Evolutionary conservation across 2,797 vertebrate species (phyloP).

Genomic region (Clamator glandarius): DNA sequence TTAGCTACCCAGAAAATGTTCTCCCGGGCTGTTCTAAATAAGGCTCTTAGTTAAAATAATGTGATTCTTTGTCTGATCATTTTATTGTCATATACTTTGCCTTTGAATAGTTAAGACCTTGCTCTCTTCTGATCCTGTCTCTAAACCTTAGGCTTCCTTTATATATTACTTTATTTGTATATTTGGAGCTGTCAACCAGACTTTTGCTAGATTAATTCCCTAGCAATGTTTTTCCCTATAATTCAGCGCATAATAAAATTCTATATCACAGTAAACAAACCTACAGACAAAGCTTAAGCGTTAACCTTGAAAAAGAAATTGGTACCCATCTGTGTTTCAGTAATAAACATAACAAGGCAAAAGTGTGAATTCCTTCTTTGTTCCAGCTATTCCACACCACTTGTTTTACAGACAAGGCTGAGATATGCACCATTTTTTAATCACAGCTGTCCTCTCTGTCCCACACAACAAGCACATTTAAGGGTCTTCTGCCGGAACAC

Average conservation of each 20-base stretch:
- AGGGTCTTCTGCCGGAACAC: background rate
- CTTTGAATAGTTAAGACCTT: constrained; percentile 26
- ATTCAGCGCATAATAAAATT: background rate
- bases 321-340: background rate
- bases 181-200: background rate
- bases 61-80: constrained; percentile 18
- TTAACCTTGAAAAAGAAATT: background rate
- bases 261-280: background rate
- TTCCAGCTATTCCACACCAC: background rate
- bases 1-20: constrained; percentile 6
- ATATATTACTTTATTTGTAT: background rate
- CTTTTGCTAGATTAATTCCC: background rate
- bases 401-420: background rate
- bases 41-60: constrained; percentile 28
- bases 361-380: background rate
- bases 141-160: background rate
- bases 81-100: constrained; percentile 7
- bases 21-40: constrained; percentile 45
- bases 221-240: background rate
- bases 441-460: background rate
- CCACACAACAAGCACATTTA: accelerated
- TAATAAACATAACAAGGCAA: background rate
- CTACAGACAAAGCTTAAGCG: background rate
- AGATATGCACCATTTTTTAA: accelerated
- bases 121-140: background rate